Evolutionary conservation across 1,140 invertebrate species (phyloP).

Genomic region (Ganaspis sp.): DNA sequence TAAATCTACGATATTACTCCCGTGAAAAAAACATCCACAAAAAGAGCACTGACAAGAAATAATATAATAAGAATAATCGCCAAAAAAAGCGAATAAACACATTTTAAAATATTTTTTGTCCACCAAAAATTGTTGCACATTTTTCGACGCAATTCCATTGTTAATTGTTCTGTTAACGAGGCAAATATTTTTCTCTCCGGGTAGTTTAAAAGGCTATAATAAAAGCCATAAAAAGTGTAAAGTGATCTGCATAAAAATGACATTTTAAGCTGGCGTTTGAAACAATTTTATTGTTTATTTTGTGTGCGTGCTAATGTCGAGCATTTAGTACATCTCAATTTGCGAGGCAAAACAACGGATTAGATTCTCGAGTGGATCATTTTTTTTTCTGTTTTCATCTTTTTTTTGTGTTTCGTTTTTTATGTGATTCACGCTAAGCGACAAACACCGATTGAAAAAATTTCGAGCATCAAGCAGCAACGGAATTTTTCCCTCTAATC

Average conservation of each 20-base stretch:
- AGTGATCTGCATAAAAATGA: not conserved
- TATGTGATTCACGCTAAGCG: slow-evolving; percentile 9
- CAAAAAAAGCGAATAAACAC: too few relatives aligned
- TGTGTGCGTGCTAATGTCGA: not conserved
- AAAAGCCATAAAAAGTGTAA: slow-evolving; percentile 2
- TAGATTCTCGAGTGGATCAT: not conserved
- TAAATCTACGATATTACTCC: too few relatives aligned
- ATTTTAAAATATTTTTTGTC: too few relatives aligned
- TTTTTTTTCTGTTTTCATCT: not conserved
- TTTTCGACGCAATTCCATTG: not conserved
- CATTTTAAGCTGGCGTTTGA: not conserved
- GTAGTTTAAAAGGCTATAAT: not conserved
- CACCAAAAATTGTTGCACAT: too few relatives aligned
- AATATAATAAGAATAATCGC: too few relatives aligned
- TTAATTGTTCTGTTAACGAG: not conserved
- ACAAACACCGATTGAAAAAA: slow-evolving; percentile 21
- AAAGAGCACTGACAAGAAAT: too few relatives aligned
- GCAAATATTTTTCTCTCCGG: not conserved
- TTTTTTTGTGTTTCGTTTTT: not conserved
- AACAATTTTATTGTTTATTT: not conserved
- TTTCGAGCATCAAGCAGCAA: slow-evolving; percentile 37
- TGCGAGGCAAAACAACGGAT: not conserved
- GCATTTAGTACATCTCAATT: not conserved
- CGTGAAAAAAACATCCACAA: too few relatives aligned
- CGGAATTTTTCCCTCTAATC: slow-evolving; percentile 65